phyloP scores from a whole-genome alignment of 2,113 vertebrate species.

The Carassius carassius region DNA sequence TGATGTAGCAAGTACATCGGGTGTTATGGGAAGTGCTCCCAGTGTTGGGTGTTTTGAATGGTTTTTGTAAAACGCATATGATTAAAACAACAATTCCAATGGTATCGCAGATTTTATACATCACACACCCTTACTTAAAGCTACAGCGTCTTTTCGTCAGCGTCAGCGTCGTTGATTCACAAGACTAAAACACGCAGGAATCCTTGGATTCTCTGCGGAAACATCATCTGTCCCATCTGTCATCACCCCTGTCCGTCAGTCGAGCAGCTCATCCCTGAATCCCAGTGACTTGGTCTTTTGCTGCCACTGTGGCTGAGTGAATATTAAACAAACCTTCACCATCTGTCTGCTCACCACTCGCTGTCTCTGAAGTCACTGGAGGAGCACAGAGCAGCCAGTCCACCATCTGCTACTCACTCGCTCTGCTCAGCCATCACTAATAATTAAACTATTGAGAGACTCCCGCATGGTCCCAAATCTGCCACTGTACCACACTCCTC shows the following conservation, averaged over 20 bases:
- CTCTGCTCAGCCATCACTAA: slow-evolving; percentile 35
- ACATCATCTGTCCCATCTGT: neutral
- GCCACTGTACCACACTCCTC: neutral
- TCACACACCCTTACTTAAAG: neutral
- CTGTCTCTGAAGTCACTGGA: slow-evolving; percentile 48
- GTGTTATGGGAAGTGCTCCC: too few species aligned
- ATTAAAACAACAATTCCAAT: too few species aligned
- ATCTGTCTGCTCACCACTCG: slow-evolving; percentile 61
- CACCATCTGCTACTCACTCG: slow-evolving; percentile 64
- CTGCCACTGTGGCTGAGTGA: slow-evolving; percentile 58
- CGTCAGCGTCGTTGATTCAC: too few species aligned
- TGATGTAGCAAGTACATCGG: too few species aligned
- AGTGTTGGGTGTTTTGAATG: too few species aligned
- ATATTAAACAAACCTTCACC: slow-evolving; percentile 70
- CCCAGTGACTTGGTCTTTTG: slow-evolving; percentile 55
- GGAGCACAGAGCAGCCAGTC: slow-evolving; percentile 56
- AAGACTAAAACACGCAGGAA: neutral
- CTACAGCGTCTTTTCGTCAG: too few species aligned
- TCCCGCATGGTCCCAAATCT: neutral
- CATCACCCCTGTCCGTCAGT: neutral
- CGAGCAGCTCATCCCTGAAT: slow-evolving; percentile 51
- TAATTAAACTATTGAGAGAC: slow-evolving; percentile 46
- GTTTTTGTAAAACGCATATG: too few species aligned
- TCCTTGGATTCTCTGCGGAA: neutral
- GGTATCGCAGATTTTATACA: too few species aligned